phyloP scores from a whole-genome alignment of 2,113 vertebrate genomes.

The Ptyas mucosa region DNA sequence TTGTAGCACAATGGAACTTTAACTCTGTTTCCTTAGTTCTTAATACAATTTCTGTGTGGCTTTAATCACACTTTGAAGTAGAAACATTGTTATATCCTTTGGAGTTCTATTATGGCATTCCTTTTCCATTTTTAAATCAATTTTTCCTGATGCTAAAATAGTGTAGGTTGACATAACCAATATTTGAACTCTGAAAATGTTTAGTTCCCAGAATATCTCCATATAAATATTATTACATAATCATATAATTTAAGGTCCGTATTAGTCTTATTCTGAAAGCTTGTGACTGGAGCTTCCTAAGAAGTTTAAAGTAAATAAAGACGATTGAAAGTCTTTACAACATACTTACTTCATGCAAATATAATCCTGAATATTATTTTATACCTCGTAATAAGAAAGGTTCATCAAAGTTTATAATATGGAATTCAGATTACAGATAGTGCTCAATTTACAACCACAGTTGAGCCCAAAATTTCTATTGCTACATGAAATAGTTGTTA shows the following conservation, averaged over 20 bases:
- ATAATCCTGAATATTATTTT: not conserved
- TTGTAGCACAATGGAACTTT: too few relatives aligned
- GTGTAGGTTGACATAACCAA: not conserved
- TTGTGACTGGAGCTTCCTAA: not conserved
- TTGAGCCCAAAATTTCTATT: not conserved
- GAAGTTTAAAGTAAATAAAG: not conserved
- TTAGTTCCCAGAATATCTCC: not conserved
- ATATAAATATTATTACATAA: not conserved
- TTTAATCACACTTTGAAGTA: not conserved
- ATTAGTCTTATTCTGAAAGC: not conserved
- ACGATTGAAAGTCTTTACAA: not conserved
- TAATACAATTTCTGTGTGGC: not conserved
- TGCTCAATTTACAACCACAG: not conserved
- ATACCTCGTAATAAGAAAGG: not conserved
- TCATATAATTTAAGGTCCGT: not conserved
- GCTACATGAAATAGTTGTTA: not conserved
- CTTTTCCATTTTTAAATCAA: not conserved
- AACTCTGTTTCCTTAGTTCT: not conserved
- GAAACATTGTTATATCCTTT: not conserved
- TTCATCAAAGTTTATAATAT: not conserved
- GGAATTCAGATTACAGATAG: not conserved
- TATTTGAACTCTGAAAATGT: not conserved
- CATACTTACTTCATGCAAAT: not conserved
- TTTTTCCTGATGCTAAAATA: not conserved
- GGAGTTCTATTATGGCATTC: not conserved